Conservation (phyloP, 2,888 invertebrate species). For the Eilema griseolum region DNA sequence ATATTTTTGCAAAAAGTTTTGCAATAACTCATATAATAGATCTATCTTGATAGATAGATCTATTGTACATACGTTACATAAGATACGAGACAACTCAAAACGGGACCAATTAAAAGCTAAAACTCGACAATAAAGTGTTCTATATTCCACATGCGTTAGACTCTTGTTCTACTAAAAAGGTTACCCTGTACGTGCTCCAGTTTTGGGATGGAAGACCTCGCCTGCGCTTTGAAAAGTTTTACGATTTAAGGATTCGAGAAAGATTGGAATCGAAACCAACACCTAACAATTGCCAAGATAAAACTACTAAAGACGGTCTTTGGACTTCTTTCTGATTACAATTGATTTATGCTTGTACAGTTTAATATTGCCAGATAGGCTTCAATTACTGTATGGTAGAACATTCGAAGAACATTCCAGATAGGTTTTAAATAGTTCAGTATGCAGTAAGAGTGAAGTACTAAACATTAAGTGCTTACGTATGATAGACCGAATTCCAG, state of each 20-base stretch:
- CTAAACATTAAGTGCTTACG: no score
- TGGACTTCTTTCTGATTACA: neutral
- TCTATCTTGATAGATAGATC: neutral
- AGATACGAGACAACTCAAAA: neutral
- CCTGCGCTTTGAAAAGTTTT: slow-evolving; percentile 1
- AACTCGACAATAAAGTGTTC: slow-evolving; percentile 21
- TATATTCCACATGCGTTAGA: slow-evolving; percentile 27
- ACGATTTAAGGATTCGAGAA: neutral
- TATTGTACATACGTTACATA: neutral
- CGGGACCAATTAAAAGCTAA: slow-evolving; percentile 14
- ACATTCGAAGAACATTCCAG: no score
- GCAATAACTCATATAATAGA: neutral
- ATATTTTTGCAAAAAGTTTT: no score
- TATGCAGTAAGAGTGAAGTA: no score
- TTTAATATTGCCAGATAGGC: neutral
- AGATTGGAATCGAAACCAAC: neutral
- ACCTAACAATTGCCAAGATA: neutral
- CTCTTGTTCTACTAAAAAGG: slow-evolving; percentile 30
- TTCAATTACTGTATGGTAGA: neutral
- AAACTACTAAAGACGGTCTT: neutral
- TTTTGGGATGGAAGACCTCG: neutral
- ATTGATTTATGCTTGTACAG: neutral
- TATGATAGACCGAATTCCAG: no score
- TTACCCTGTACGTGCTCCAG: slow-evolving; percentile 32
- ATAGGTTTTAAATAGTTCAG: no score